These are phyloP conservation scores for Yponomeuta evonymella DNA, from an alignment of 2,888 invertebrate species.

Conservation along the genomic window DNA sequence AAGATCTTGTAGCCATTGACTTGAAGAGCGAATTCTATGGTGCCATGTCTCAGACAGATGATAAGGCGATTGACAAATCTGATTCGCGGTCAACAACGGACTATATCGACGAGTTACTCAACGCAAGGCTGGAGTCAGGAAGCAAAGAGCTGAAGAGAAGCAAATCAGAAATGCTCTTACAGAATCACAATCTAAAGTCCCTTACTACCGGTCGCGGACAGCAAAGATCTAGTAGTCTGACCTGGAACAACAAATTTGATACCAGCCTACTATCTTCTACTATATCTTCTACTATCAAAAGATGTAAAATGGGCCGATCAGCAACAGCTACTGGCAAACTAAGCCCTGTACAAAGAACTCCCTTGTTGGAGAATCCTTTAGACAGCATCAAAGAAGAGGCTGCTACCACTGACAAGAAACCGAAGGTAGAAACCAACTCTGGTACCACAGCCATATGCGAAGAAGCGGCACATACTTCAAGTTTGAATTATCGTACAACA, in stretches of 20 bases:
- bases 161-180: slow-evolving; percentile 79
- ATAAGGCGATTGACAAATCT: slow-evolving; percentile 59
- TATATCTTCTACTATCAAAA: slow-evolving; percentile 78
- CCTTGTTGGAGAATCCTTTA: slow-evolving; percentile 45
- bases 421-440: slow-evolving; percentile 46
- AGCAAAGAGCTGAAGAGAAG: slow-evolving; percentile 78
- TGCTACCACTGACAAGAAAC: slow-evolving; percentile 46
- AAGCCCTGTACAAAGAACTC: slow-evolving; percentile 56
- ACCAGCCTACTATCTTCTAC: slow-evolving; percentile 75
- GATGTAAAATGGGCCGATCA: slow-evolving; percentile 78
- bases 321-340: slow-evolving; percentile 63
- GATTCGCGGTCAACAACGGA: slow-evolving; percentile 71
- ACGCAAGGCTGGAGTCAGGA: slow-evolving; percentile 65
- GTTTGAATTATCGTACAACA: slow-evolving; percentile 56
- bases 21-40: slow-evolving; percentile 76
- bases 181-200: slow-evolving; percentile 66
- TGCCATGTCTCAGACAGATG: slow-evolving; percentile 60
- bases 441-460: slow-evolving; percentile 42
- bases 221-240: slow-evolving; percentile 81
- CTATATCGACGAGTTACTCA: slow-evolving; percentile 75
- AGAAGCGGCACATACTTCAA: slow-evolving; percentile 63
- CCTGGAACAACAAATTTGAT: slow-evolving; percentile 83
- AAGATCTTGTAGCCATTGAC: slow-evolving; percentile 80
- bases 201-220: slow-evolving; percentile 73
- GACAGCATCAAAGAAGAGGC: slow-evolving; percentile 59